Percentiles rank a stretch among this genome's conserved stretches.
Conservation (phyloP, 2,797 vertebrate species). For the Enteromius paludinosus region DNA sequence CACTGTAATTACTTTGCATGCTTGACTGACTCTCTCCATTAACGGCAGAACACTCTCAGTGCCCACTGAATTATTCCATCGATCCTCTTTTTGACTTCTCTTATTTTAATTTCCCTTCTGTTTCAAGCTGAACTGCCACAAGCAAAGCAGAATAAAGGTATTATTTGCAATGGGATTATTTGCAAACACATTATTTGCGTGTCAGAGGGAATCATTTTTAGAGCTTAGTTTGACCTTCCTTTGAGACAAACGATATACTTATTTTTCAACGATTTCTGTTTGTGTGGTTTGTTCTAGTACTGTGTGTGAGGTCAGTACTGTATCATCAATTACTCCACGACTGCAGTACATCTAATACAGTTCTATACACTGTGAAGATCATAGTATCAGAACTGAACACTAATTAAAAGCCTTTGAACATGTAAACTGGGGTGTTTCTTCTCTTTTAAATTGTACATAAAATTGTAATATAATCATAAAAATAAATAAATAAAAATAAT, state of each 20-base stretch:
- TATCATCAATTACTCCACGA: neutral
- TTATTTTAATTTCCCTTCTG: constrained; percentile 30
- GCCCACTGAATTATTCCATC: constrained; percentile 52
- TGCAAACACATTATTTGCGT: constrained; percentile 16
- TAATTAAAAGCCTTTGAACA: neutral
- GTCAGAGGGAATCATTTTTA: neutral
- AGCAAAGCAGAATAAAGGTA: constrained; percentile 28
- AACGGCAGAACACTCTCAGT: constrained; percentile 46
- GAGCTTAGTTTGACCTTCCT: constrained; percentile 1
- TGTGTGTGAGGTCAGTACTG: neutral
- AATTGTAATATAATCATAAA: neutral
- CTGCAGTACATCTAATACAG: neutral
- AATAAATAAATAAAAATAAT: neutral
- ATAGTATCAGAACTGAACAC: neutral
- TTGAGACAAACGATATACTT: neutral
- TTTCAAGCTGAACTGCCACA: constrained; percentile 12
- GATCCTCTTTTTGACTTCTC: constrained; percentile 46
- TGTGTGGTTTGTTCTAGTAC: neutral
- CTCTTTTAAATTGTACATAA: neutral
- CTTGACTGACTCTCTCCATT: constrained; percentile 60
- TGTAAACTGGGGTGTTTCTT: neutral
- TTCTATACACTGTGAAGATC: neutral
- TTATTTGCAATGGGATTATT: constrained; percentile 38
- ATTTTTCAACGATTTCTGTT: neutral
- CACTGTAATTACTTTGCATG: constrained; percentile 62